Percentiles rank a stretch among this genome's conserved stretches.
Evolutionary conservation across 2,113 vertebrate genomes (phyloP).

Genomic region (Gnathonemus longibarbis): DNA sequence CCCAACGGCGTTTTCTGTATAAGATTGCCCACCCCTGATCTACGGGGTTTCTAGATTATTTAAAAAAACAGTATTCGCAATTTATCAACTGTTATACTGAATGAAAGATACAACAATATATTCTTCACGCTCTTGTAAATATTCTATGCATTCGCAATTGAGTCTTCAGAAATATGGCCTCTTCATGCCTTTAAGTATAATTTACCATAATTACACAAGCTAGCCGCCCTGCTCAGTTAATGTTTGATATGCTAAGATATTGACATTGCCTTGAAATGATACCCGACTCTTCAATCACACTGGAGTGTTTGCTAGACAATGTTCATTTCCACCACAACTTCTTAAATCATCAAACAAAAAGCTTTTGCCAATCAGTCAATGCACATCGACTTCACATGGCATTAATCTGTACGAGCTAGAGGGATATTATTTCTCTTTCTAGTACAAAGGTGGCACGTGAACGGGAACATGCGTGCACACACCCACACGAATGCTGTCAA

Average conservation of each 20-base stretch:
- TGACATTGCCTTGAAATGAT: not conserved
- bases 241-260: not conserved
- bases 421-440: slow-evolving; percentile 1
- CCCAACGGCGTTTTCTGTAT: too few relatives aligned
- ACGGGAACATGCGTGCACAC: slow-evolving; percentile 5
- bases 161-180: not conserved
- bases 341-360: not conserved
- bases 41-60: not conserved
- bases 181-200: not conserved
- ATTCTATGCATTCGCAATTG: not conserved
- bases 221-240: not conserved
- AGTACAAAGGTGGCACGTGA: slow-evolving; percentile 28
- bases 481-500: slow-evolving; percentile 34
- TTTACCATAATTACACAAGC: not conserved
- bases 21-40: not conserved
- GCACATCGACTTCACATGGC: not conserved
- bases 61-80: not conserved
- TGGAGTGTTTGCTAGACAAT: not conserved
- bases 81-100: not conserved
- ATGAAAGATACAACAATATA: not conserved
- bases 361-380: not conserved
- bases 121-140: not conserved
- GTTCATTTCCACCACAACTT: not conserved
- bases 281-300: not conserved
- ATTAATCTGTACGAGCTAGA: not conserved